These are phyloP conservation scores for Onthophagus taurus DNA, from an alignment of 1,140 invertebrate genomes.

Conservation along the genomic window DNA sequence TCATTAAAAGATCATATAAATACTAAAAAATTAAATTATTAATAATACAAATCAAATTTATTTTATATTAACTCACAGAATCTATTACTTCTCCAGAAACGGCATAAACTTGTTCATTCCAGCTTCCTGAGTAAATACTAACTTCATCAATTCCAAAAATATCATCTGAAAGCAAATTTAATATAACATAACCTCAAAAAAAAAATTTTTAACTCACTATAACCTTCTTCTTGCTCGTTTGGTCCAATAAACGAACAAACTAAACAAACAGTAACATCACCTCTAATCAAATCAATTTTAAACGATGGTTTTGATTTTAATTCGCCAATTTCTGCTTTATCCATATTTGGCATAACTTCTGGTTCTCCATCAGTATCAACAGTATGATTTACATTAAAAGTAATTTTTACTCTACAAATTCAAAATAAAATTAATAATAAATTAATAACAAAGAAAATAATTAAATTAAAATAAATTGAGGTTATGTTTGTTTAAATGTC, in stretches of 20 bases:
- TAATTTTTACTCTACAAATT: conserved; percentile 57
- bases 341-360: conserved; percentile 50
- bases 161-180: conserved; percentile 48
- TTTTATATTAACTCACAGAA: conserved; percentile 52
- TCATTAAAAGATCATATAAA: conserved; percentile 88
- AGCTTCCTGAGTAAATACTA: conserved; percentile 72
- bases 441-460: not conserved
- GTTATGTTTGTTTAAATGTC: no score
- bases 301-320: conserved; percentile 83
- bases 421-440: conserved; percentile 22
- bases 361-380: conserved; percentile 67
- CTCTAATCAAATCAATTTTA: conserved; percentile 68
- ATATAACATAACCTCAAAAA: not conserved
- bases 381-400: conserved; percentile 83
- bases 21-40: conserved; percentile 56
- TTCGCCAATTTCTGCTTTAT: conserved; percentile 64
- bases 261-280: conserved; percentile 67
- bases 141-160: conserved; percentile 84
- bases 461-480: conserved; percentile 8
- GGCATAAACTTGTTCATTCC: conserved; percentile 72
- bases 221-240: conserved; percentile 57
- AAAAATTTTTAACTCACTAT: conserved; percentile 44
- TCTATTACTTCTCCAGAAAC: conserved; percentile 85
- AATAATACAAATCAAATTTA: conserved; percentile 4
- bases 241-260: conserved; percentile 67